Base-by-base conservation (phyloP, 23 tunicate species). In the Halocynthia aurantium region DNA sequence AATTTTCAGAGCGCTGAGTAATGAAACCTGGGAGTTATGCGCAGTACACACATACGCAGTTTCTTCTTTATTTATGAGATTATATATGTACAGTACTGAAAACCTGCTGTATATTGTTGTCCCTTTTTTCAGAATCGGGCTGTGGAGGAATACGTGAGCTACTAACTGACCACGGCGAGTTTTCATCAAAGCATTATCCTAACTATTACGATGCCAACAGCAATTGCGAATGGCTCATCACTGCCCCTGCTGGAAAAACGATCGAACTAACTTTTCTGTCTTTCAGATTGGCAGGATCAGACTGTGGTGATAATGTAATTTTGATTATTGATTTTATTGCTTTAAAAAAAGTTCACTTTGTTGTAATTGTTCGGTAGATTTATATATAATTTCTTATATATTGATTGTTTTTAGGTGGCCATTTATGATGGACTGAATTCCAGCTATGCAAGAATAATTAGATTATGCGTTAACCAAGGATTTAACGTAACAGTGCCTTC, bases 111-210 rank as follows among this genome's bases (percentile, higher is more conserved):
- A 0, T 31, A 31, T 31, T 31, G 44, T 31, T 31, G 4, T 31
- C 44, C 44, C 4, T 58, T 58, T 13, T 1, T 58, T 58, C 19
- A 65, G 70, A 65, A 65, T 65, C 70, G 10, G 70, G 70, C 19
- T 65, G 70, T 15, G 70, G 70, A 65, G 70, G 70, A 65, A 15
- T 65, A 20, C n/a, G 19, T 8, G 70, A 65, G 31, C 19, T 65
- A 15, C 5, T 8, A 20, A 9, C 22, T 9, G 70, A 65, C 19
- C 10, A 15, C 31, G 70, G 70, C 22, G 31, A 9, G 31, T 65
- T 65, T 65, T 9, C 70, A 15, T 65, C 70, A 9, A 65, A 20
- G 19, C 22, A 65, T 15, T 65, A 65, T 65, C 70, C 70, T 9
- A 15, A 49, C 19, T 65, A 65, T 65, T 65, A 65, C 19, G 31